Percentiles rank a stretch among this genome's conserved stretches.
These are phyloP conservation scores for Pecten maximus DNA, from an alignment of 2,888 invertebrate genomes.

Conservation along the genomic window DNA sequence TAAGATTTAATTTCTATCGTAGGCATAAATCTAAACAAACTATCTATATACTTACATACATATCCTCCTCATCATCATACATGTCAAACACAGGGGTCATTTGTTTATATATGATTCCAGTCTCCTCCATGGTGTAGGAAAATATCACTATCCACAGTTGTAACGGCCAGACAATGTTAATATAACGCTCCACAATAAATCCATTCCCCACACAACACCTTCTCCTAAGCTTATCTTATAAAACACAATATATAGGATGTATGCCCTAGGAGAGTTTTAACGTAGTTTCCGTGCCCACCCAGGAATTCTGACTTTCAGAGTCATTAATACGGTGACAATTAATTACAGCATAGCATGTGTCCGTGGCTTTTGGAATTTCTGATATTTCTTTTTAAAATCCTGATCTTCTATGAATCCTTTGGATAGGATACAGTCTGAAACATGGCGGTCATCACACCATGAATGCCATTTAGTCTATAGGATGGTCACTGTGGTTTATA, in stretches of 20 bases:
- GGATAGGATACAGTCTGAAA: not conserved
- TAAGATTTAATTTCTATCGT: too few species aligned
- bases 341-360: not conserved
- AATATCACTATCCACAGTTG: not conserved
- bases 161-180: not conserved
- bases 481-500: not conserved
- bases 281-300: not conserved
- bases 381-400: not conserved
- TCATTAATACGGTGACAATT: not conserved
- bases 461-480: not conserved
- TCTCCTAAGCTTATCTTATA: constrained; percentile 6
- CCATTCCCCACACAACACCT: not conserved
- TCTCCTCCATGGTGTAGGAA: not conserved
- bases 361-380: not conserved
- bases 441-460: not conserved
- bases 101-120: not conserved
- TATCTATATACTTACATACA: not conserved
- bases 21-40: too few species aligned
- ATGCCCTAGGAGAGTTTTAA: not conserved
- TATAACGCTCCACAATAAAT: not conserved
- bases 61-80: not conserved
- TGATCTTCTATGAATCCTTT: not conserved
- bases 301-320: not conserved
- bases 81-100: not conserved
- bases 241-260: not conserved